These are phyloP conservation scores for Empidonax alnorum DNA, from an alignment of 2,113 vertebrate species.

Conservation along the genomic window DNA sequence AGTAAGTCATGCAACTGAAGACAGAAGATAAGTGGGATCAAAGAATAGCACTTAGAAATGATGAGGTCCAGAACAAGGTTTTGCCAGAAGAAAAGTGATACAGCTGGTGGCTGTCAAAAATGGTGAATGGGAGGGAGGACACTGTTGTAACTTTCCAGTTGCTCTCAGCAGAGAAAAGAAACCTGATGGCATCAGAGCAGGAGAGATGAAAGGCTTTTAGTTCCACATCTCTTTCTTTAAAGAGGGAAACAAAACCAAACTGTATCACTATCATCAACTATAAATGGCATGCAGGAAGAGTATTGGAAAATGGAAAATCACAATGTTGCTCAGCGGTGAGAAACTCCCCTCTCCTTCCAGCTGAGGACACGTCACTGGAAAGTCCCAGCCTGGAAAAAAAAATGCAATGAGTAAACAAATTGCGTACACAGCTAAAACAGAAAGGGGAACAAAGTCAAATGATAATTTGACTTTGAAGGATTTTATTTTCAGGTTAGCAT, in stretches of 20 bases:
- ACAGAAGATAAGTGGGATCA: background rate
- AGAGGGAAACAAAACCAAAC: slow-evolving; percentile 15
- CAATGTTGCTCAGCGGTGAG: background rate
- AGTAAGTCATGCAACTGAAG: background rate
- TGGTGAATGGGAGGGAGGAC: background rate
- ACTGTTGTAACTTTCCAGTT: background rate
- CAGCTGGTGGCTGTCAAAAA: background rate
- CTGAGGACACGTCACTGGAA: slow-evolving; percentile 43
- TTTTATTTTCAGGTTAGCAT: slow-evolving; percentile 32
- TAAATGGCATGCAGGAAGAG: background rate
- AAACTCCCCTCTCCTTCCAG: slow-evolving; percentile 11
- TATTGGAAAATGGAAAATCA: slow-evolving; percentile 50
- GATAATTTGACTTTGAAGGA: background rate
- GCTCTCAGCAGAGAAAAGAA: background rate
- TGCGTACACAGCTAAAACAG: background rate
- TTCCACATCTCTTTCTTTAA: background rate
- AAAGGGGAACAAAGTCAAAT: slow-evolving; percentile 44
- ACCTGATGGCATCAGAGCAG: background rate
- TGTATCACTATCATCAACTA: background rate
- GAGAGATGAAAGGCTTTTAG: background rate
- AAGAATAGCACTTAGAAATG: background rate
- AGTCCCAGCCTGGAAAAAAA: slow-evolving; percentile 31
- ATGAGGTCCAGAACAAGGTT: background rate
- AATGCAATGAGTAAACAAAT: slow-evolving; percentile 18
- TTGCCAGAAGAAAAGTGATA: background rate